phyloP scores from a whole-genome alignment of 2,797 vertebrate genomes.

The Alfaro cultratus region DNA sequence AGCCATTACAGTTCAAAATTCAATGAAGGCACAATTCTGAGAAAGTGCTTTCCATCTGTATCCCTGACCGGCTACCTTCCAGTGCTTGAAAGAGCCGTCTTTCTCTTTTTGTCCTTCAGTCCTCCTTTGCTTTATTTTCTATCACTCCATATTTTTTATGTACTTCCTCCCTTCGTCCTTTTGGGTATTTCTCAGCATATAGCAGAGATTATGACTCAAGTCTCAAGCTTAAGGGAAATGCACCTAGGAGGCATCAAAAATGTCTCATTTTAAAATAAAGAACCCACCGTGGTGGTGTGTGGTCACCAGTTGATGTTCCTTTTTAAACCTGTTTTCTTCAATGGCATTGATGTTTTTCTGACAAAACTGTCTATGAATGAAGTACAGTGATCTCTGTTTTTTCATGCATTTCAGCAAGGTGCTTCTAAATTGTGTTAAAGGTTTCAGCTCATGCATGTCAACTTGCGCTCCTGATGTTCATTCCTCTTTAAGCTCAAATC shows the following conservation, averaged over 20 bases:
- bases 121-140: conserved; percentile 47
- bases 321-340: not conserved
- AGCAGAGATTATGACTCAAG: conserved; percentile 7
- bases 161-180: conserved; percentile 17
- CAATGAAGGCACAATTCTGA: conserved; percentile 76
- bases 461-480: not conserved
- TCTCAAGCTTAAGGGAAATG: not conserved
- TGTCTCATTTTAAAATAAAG: conserved; percentile 3
- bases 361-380: not conserved
- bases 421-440: not conserved
- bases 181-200: conserved; percentile 34
- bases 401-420: not conserved
- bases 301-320: not conserved
- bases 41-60: conserved; percentile 69
- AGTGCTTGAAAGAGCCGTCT: conserved; percentile 43
- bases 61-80: conserved; percentile 21
- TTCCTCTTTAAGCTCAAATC: not conserved
- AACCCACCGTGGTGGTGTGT: not conserved
- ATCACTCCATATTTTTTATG: conserved; percentile 15
- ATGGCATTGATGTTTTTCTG: not conserved
- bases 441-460: not conserved
- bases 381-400: not conserved
- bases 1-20: conserved; percentile 80
- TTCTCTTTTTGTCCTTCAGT: conserved; percentile 54
- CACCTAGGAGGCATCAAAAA: not conserved